Percentiles rank a stretch among this genome's conserved stretches.
phyloP scores from a whole-genome alignment of 1,140 invertebrate genomes.

The Panagrolaimus sp. region DNA sequence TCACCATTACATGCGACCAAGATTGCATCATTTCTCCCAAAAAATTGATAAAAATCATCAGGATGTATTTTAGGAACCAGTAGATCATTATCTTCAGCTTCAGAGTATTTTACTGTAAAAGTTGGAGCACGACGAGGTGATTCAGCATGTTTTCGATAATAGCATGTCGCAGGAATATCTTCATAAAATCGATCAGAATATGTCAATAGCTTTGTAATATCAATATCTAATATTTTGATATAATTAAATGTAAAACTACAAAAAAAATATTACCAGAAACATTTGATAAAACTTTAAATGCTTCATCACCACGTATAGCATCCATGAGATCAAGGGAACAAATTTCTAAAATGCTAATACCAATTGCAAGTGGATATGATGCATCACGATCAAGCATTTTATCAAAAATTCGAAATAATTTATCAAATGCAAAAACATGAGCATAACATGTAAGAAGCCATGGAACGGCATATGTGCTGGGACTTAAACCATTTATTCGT shows the following conservation, averaged over 20 bases:
- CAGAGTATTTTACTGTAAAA: constrained; percentile 2
- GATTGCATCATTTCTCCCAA: neutral
- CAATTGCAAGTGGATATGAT: neutral
- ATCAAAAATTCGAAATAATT: constrained; percentile 3
- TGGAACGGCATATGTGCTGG: neutral
- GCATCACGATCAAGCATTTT: neutral
- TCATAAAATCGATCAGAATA: neutral
- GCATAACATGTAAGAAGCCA: constrained; percentile 11
- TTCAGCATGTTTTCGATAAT: constrained; percentile 4
- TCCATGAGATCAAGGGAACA: constrained; percentile 10
- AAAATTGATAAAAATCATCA: constrained; percentile 7
- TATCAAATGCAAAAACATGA: constrained; percentile 6
- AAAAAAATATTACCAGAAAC: neutral
- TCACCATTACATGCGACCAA: neutral
- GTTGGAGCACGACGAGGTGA: neutral
- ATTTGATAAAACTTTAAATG: constrained; percentile 9
- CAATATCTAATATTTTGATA: neutral
- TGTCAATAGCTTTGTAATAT: neutral
- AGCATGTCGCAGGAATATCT: constrained; percentile 3
- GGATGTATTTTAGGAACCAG: constrained; percentile 10
- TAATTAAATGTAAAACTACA: neutral
- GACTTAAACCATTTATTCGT: neutral
- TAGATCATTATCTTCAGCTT: neutral
- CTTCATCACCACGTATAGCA: constrained; percentile 6
- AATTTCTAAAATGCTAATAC: neutral